phyloP scores from a whole-genome alignment of 2,113 vertebrate species.

The Coptodon rendalli region DNA sequence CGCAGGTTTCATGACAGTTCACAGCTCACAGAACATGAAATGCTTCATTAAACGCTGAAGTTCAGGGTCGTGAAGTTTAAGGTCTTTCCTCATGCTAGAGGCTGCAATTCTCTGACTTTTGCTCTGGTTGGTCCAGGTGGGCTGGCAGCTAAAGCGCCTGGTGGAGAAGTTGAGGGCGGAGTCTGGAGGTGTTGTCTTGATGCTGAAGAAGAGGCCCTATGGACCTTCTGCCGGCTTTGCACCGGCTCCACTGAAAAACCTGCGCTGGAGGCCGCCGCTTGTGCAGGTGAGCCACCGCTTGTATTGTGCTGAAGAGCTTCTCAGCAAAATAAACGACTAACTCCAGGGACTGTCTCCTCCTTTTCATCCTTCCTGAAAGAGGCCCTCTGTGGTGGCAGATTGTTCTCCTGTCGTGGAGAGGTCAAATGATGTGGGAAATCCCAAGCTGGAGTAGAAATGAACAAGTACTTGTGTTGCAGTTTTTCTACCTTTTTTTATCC shows the following conservation, averaged over 20 bases:
- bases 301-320: not conserved
- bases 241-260: slow-evolving; percentile 86
- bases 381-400: not conserved
- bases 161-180: slow-evolving; percentile 85
- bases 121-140: slow-evolving; percentile 77
- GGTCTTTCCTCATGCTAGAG: not conserved
- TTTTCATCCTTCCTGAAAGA: not conserved
- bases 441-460: not conserved
- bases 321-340: not conserved
- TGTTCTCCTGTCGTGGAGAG: not conserved
- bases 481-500: not conserved
- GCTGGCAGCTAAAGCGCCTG: slow-evolving; percentile 94
- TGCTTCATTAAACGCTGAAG: not conserved
- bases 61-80: not conserved
- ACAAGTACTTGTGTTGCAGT: not conserved
- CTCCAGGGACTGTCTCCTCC: not conserved
- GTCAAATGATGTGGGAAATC: not conserved
- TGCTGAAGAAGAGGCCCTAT: slow-evolving; percentile 88
- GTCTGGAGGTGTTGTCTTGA: slow-evolving; percentile 75
- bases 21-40: not conserved
- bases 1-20: not conserved
- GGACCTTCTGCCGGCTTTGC: slow-evolving; percentile 78
- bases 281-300: slow-evolving; percentile 13
- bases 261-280: slow-evolving; percentile 82
- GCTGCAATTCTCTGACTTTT: not conserved